These are phyloP conservation scores for Laupala kohalensis DNA, from an alignment of 1,140 invertebrate species.

Conservation along the genomic window DNA sequence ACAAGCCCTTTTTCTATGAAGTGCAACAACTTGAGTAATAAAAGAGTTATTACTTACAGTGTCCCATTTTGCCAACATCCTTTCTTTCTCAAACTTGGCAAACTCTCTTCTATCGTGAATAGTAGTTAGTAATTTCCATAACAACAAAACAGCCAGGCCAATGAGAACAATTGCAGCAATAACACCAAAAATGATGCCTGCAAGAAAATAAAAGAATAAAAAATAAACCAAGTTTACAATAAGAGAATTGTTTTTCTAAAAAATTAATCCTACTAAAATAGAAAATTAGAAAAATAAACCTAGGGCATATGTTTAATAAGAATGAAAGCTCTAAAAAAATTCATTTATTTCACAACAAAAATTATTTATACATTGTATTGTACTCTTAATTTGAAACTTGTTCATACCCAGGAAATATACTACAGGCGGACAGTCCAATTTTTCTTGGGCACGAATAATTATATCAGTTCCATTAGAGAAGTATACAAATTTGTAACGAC, in stretches of 20 bases:
- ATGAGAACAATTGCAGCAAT: slow-evolving; percentile 86
- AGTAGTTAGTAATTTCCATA: slow-evolving; percentile 93
- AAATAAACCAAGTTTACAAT: background rate
- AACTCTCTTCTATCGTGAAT: slow-evolving; percentile 93
- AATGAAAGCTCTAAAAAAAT: background rate
- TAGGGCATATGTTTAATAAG: no score
- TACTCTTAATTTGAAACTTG: background rate
- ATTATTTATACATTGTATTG: no score
- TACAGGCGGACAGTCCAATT: slow-evolving; percentile 66
- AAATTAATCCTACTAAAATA: background rate
- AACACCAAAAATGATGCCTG: slow-evolving; percentile 84
- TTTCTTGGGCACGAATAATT: slow-evolving; percentile 54
- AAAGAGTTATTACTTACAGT: slow-evolving; percentile 45
- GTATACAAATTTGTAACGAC: slow-evolving; percentile 71
- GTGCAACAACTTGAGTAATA: no score
- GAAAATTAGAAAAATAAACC: no score
- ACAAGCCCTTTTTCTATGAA: no score
- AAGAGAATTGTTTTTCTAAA: background rate
- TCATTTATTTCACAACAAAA: no score
- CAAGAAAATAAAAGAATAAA: slow-evolving; percentile 14
- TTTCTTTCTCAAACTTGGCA: slow-evolving; percentile 92
- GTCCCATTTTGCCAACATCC: slow-evolving; percentile 90
- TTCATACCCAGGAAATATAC: slow-evolving; percentile 32
- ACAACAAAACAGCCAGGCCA: slow-evolving; percentile 74
- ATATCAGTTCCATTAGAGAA: slow-evolving; percentile 40